Evolutionary conservation across 2,797 vertebrate genomes (phyloP).

Genomic region (Phoeniculus purpureus): DNA sequence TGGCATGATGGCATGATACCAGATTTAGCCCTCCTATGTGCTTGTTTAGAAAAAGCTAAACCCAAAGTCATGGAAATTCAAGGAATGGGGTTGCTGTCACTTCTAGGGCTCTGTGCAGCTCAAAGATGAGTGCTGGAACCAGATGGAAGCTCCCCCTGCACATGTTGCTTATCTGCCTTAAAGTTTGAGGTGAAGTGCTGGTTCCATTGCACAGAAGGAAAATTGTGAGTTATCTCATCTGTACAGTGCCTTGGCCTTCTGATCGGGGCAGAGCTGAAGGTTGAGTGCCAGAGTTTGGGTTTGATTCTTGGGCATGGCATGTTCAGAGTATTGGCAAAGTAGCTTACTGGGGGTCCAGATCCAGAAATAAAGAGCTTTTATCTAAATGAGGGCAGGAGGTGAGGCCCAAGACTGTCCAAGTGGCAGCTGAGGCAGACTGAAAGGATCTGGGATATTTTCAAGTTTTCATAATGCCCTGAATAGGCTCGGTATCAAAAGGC

Average conservation of each 20-base stretch:
- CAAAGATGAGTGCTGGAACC: background rate
- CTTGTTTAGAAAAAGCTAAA: background rate
- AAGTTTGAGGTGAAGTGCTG: background rate
- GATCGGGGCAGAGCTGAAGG: background rate
- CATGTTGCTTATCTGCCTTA: background rate
- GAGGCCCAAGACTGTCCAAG: background rate
- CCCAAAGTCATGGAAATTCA: background rate
- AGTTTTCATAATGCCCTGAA: background rate
- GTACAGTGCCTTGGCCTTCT: background rate
- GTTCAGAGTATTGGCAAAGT: background rate
- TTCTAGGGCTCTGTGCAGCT: background rate
- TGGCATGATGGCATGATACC: rapidly evolving
- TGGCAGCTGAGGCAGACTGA: background rate
- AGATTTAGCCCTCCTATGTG: background rate
- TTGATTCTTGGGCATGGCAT: conserved; percentile 10
- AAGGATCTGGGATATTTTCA: background rate
- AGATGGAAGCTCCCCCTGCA: background rate
- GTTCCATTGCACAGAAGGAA: background rate
- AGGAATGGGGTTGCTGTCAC: background rate
- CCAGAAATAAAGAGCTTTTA: conserved; percentile 35
- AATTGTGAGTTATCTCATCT: background rate
- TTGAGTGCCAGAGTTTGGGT: background rate
- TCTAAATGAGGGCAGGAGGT: conserved; percentile 24
- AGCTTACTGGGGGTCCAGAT: background rate
- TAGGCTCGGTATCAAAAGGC: background rate